Evolutionary conservation across 2,888 invertebrate genomes (phyloP).

Genomic region (Ophonus ardosiacus): DNA sequence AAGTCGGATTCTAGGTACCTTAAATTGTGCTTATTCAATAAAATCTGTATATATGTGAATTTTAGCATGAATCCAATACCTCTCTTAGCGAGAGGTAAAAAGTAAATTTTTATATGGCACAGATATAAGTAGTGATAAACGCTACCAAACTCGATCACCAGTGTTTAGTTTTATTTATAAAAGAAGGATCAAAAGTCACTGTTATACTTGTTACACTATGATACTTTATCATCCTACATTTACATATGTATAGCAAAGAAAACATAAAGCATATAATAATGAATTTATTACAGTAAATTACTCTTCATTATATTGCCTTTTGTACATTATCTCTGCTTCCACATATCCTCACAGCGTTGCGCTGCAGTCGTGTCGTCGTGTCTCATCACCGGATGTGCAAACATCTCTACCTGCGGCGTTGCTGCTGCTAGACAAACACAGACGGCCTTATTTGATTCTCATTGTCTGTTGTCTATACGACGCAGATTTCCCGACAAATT

Average conservation of each 20-base stretch:
- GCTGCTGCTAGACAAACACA: neutral
- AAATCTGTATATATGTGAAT: no score
- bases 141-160: no score
- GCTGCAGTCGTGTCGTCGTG: neutral
- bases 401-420: neutral
- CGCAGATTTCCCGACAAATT: neutral
- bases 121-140: no score
- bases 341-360: no score
- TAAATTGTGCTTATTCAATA: no score
- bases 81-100: no score
- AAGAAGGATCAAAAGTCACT: no score
- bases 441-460: conserved; percentile 12
- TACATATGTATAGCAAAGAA: neutral
- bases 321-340: neutral
- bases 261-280: neutral
- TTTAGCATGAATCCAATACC: no score
- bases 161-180: no score
- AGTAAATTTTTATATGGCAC: no score
- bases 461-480: neutral
- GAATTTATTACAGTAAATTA: neutral
- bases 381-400: neutral
- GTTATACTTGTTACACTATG: no score
- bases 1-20: no score
- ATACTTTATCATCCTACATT: neutral
- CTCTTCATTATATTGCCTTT: neutral